Percentiles rank a stretch among this genome's conserved stretches.
These are phyloP conservation scores for Cardinalis cardinalis DNA, from an alignment of 2,113 vertebrate genomes.

Conservation along the genomic window DNA sequence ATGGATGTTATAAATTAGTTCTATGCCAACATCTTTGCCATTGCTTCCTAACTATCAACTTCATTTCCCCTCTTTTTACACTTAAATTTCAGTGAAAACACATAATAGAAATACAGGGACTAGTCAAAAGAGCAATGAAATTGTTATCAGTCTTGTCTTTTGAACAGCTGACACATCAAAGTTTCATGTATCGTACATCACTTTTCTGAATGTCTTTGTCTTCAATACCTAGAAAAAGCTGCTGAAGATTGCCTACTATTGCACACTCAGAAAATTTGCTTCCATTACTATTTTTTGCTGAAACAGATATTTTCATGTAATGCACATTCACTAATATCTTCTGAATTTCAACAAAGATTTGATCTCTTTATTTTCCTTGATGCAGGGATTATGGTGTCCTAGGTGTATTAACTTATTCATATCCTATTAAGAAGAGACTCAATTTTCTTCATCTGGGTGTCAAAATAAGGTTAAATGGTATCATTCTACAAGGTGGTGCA, in stretches of 20 bases:
- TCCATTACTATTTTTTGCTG: background rate
- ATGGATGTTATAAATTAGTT: background rate
- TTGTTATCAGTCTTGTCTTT: background rate
- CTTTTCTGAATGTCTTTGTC: background rate
- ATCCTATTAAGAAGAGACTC: background rate
- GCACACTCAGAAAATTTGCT: background rate
- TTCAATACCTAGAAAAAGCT: background rate
- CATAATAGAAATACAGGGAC: background rate
- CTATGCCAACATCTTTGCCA: background rate
- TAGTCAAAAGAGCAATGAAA: background rate
- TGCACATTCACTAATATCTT: background rate
- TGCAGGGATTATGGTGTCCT: background rate
- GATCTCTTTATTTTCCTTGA: background rate
- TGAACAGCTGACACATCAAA: background rate
- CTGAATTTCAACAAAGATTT: background rate
- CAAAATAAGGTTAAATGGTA: slow-evolving; percentile 16
- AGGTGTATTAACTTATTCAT: background rate
- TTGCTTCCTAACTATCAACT: background rate
- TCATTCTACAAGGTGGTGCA: background rate
- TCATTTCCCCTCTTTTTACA: background rate
- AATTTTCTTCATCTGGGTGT: background rate
- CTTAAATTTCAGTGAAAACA: background rate
- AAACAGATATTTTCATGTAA: background rate
- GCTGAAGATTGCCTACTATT: background rate
- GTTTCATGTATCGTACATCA: background rate